A percentile compares a stretch with the other conserved stretches of the same genome.
phyloP scores from a whole-genome alignment of 1,140 invertebrate species.

The Formica exsecta region DNA sequence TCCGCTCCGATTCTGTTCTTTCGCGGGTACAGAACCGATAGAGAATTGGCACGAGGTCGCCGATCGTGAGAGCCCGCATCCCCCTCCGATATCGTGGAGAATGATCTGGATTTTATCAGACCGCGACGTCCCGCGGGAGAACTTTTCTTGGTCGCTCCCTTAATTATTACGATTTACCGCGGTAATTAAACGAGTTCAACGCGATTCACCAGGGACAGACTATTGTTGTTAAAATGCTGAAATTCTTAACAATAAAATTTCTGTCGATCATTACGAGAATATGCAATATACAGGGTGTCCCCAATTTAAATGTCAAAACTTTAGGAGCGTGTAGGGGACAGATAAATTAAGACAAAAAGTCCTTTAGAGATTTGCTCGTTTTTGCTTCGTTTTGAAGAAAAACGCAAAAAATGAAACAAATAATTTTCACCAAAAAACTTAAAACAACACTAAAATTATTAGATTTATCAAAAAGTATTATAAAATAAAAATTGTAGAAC shows the following conservation, averaged over 20 bases:
- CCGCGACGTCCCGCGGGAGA: constrained; percentile 73
- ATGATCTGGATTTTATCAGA: constrained; percentile 82
- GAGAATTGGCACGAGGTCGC: constrained; percentile 65
- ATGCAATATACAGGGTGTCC: too few relatives aligned
- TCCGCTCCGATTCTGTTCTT: constrained; percentile 5
- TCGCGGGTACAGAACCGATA: constrained; percentile 38
- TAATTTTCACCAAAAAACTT: too few relatives aligned
- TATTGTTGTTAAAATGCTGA: constrained; percentile 4
- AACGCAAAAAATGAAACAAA: too few relatives aligned
- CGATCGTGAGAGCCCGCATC: constrained; percentile 73
- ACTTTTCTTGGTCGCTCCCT: constrained; percentile 74
- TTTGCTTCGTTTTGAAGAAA: too few relatives aligned
- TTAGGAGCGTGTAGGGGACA: too few relatives aligned
- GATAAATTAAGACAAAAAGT: too few relatives aligned
- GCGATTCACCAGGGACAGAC: neutral
- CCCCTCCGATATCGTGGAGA: constrained; percentile 71
- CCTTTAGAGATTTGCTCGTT: too few relatives aligned
- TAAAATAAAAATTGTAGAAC: too few relatives aligned
- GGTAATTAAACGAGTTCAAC: constrained; percentile 67
- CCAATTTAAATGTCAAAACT: too few relatives aligned
- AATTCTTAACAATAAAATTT: neutral
- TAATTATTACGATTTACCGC: constrained; percentile 82
- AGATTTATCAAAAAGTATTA: too few relatives aligned
- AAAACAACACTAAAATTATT: too few relatives aligned
- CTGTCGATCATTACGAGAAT: neutral